Percentiles rank a stretch among this genome's conserved stretches.
Evolutionary conservation across 2,888 invertebrate genomes (phyloP).

Genomic region (Leptogaster cylindrica): DNA sequence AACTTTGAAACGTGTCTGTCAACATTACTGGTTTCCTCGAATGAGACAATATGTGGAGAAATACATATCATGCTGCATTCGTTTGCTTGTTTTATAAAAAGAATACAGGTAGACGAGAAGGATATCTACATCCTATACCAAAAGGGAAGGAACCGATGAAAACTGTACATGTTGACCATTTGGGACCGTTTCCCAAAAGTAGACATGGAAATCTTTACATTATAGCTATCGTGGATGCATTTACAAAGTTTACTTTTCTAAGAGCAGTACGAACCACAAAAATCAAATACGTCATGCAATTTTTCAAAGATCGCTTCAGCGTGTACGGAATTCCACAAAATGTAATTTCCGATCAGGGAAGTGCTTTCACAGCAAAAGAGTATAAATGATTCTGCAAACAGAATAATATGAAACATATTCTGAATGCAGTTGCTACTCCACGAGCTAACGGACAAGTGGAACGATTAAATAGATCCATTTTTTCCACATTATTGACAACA

Average conservation of each 20-base stretch:
- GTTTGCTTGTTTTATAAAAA: constrained; percentile 1
- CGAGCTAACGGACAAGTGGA: constrained; percentile 10
- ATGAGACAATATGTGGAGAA: constrained; percentile 22
- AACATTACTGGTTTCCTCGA: constrained; percentile 14
- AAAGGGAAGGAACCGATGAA: background rate
- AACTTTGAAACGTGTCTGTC: background rate
- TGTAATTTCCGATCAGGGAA: background rate
- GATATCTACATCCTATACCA: background rate
- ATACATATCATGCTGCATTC: background rate
- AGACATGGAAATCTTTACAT: background rate
- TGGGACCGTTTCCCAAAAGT: background rate
- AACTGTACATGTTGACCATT: constrained; percentile 1
- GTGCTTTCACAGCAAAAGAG: background rate
- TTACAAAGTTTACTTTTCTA: constrained; percentile 4
- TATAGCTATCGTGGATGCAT: background rate
- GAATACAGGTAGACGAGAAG: background rate
- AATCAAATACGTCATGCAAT: background rate
- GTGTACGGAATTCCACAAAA: background rate
- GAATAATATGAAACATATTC: constrained; percentile 6
- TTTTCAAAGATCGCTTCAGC: background rate
- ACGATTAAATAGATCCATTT: constrained; percentile 7
- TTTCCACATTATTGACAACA: background rate
- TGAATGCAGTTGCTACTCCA: constrained; percentile 17
- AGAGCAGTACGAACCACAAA: constrained; percentile 1
- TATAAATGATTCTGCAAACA: background rate